These are phyloP conservation scores for Caenorhabditis plicata DNA, from an alignment of 2,888 invertebrate genomes.

Conservation along the genomic window DNA sequence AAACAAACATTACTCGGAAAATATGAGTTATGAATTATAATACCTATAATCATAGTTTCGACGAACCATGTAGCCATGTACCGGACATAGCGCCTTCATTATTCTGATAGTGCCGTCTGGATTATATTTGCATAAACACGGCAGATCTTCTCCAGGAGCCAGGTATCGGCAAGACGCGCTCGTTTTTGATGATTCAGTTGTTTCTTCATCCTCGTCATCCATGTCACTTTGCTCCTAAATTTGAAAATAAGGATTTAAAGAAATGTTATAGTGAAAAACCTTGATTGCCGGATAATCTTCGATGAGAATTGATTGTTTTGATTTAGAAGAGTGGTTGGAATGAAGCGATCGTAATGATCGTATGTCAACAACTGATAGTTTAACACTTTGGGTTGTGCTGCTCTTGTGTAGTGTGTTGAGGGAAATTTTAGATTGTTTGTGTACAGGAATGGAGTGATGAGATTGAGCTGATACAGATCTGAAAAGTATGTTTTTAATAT, in stretches of 20 bases:
- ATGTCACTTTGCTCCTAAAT: slow-evolving; percentile 44
- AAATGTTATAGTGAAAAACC: not conserved
- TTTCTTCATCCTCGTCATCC: slow-evolving; percentile 30
- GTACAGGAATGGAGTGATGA: slow-evolving; percentile 22
- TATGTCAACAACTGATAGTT: slow-evolving; percentile 39
- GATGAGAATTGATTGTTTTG: slow-evolving; percentile 44
- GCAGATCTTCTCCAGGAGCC: slow-evolving; percentile 61
- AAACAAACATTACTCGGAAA: slow-evolving; percentile 1
- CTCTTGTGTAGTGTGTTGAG: slow-evolving; percentile 29
- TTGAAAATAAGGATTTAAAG: not conserved
- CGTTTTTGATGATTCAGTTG: slow-evolving; percentile 19
- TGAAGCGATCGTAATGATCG: slow-evolving; percentile 38
- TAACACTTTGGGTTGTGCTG: slow-evolving; percentile 28
- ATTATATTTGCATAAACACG: slow-evolving; percentile 62
- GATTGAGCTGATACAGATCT: slow-evolving; percentile 32
- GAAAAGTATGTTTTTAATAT: slow-evolving; percentile 12
- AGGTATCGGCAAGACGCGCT: slow-evolving; percentile 49
- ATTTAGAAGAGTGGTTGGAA: slow-evolving; percentile 37
- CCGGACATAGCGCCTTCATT: slow-evolving; percentile 61
- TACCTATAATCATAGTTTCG: slow-evolving; percentile 50
- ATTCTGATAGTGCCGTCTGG: slow-evolving; percentile 46
- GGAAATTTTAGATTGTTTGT: slow-evolving; percentile 33
- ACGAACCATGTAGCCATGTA: slow-evolving; percentile 63
- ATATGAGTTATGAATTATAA: not conserved
- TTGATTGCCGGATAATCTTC: slow-evolving; percentile 38